Evolutionary conservation across 2,113 vertebrate species (phyloP), one percentile per base, ranked within the genome.

Genomic region (Chitala chitala): DNA sequence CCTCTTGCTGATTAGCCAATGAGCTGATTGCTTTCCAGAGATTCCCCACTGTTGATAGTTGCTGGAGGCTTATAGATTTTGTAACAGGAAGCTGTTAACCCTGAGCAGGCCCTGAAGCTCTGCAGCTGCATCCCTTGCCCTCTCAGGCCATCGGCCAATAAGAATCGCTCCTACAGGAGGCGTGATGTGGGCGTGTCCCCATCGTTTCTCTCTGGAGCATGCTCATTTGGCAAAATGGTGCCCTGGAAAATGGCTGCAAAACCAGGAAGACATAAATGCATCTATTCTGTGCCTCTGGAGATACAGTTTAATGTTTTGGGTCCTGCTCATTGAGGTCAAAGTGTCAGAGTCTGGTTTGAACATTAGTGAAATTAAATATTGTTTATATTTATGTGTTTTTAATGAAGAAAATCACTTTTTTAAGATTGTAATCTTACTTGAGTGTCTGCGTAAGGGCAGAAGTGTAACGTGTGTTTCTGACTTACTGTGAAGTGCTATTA

Each of bases 1-100:
- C 3, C 71, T 73, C n/a, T 1, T 3, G 0, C 66, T 46, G 17
- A 63, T 73, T 24, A 36, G 58, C 56, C 58, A 73, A 73, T 73
- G 26, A 63, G 44, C 10, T 8, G 20, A 26, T 56, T 61, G 42
- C 44, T 73, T 17, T 20, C 58, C 72, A 51, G 56, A 51, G 56
- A 63, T 31, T 64, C 50, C 58, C 42, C 29, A 17, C 50, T 26
- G 15, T 2, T 63, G 56, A 59, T 72, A 46, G 70, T 72, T 72
- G 13, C 20, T 36, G 15, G 36, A 20, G 17, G 51, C 38, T 10
- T 36, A 15, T 10, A 22, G 36, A 36, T 63, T n/a, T 38, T 24
- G 24, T 4, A 61, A 50, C 56, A 50, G 26, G 58, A 36, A 61
- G 29, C 44, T 36, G 36, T 22, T 51, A 50, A 33, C 42, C 24